phyloP scores from a whole-genome alignment of 2,113 vertebrate species.

The Platichthys stellatus region DNA sequence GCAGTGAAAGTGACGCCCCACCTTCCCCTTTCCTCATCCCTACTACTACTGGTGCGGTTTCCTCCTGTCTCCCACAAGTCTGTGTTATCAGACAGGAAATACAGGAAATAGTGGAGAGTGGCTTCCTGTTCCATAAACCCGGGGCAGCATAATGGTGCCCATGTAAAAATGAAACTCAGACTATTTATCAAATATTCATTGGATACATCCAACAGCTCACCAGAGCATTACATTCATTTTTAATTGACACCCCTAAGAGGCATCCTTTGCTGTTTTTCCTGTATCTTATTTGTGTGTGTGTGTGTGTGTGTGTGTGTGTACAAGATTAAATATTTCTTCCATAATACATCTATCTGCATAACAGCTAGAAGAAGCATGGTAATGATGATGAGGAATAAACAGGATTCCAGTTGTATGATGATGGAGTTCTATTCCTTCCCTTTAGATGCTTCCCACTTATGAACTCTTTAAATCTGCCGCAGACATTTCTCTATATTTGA shows the following conservation, averaged over 20 bases:
- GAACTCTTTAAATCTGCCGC: no score
- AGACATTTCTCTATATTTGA: no score
- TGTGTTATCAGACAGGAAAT: conserved; percentile 72
- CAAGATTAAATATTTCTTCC: background rate
- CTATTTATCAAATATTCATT: conserved; percentile 73
- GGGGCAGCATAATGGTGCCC: conserved; percentile 42
- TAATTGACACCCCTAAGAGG: conserved; percentile 53
- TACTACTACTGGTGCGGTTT: conserved; percentile 57
- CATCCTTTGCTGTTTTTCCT: conserved; percentile 8
- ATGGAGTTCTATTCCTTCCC: no score
- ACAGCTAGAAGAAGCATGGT: background rate
- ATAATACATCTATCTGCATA: conserved; percentile 19
- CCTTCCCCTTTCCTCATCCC: conserved; percentile 17
- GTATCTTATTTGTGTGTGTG: conserved; percentile 32
- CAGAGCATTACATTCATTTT: conserved; percentile 48
- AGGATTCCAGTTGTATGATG: background rate
- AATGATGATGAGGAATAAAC: background rate
- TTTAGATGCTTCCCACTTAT: no score
- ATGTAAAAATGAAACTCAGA: conserved; percentile 53
- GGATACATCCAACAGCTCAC: conserved; percentile 47
- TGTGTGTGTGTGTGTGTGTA: conserved; percentile 7
- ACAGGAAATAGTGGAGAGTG: conserved; percentile 63
- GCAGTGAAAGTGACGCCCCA: background rate
- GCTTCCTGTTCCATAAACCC: conserved; percentile 68
- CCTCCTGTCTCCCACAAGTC: conserved; percentile 51